Evolutionary conservation across 2,797 vertebrate genomes (phyloP).

Genomic region (Typhlichthys eigenmanni): DNA sequence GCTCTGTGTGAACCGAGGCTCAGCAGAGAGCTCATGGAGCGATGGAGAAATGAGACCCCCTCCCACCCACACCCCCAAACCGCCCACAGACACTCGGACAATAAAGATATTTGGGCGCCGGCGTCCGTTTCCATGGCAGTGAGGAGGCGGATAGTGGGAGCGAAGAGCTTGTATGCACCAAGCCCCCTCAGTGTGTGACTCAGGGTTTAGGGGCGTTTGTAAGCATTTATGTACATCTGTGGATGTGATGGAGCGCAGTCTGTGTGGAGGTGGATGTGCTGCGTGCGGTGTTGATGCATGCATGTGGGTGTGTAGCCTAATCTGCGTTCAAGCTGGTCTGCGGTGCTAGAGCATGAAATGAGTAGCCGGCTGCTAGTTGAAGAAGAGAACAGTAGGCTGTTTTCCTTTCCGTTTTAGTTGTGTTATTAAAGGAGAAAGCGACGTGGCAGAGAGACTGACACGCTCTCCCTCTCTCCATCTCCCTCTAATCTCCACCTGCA

Average conservation of each 20-base stretch:
- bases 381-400: conserved; percentile 42
- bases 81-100: conserved; percentile 40
- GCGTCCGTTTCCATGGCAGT: conserved; percentile 77
- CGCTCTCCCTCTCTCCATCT: conserved; percentile 51
- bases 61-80: conserved; percentile 10
- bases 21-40: conserved; percentile 36
- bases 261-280: conserved; percentile 1
- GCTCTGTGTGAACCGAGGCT: too few relatives aligned
- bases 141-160: conserved; percentile 64
- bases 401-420: conserved; percentile 43
- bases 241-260: conserved; percentile 12
- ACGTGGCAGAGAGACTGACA: conserved; percentile 36
- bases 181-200: conserved; percentile 18
- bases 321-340: conserved; percentile 5
- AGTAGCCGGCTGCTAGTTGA: conserved; percentile 30
- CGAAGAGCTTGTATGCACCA: conserved; percentile 67
- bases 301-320: conserved; percentile 7
- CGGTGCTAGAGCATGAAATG: conserved; percentile 23
- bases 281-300: conserved; percentile 1
- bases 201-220: conserved; percentile 50
- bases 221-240: conserved; percentile 32
- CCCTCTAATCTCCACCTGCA: conserved; percentile 58
- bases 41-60: conserved; percentile 56
- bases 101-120: conserved; percentile 59
- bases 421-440: conserved; percentile 34